Conservation (phyloP, 2,797 vertebrate genomes). For the Hyperoplus lanceolatus region DNA sequence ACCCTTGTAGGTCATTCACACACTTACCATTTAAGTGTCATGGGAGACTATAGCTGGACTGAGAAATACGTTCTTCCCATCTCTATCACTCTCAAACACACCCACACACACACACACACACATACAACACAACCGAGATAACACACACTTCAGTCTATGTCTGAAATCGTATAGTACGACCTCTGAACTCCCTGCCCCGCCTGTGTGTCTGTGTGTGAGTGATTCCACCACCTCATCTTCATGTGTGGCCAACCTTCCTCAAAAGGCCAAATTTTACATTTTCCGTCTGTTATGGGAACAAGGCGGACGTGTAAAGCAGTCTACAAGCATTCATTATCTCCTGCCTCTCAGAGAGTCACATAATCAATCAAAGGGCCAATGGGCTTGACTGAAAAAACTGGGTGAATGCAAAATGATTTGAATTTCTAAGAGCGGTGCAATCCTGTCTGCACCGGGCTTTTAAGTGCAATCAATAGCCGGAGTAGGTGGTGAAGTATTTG, state of each 20-base stretch:
- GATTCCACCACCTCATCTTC: slow-evolving; percentile 19
- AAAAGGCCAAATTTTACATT: slow-evolving; percentile 58
- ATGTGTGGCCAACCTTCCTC: slow-evolving; percentile 40
- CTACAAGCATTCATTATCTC: slow-evolving; percentile 30
- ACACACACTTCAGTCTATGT: slow-evolving; percentile 3
- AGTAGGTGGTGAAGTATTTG: neutral
- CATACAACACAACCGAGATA: neutral
- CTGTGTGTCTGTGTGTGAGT: slow-evolving; percentile 13
- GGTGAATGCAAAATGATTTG: slow-evolving; percentile 26
- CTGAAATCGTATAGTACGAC: slow-evolving; percentile 24
- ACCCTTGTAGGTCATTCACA: slow-evolving; percentile 49
- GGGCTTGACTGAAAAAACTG: slow-evolving; percentile 13
- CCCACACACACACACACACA: neutral
- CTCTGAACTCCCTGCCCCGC: slow-evolving; percentile 26
- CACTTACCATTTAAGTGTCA: slow-evolving; percentile 31
- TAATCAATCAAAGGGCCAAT: slow-evolving; percentile 57
- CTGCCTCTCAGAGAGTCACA: slow-evolving; percentile 35
- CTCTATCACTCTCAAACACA: neutral
- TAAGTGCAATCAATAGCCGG: slow-evolving; percentile 37
- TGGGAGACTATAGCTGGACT: slow-evolving; percentile 2
- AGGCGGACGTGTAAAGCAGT: slow-evolving; percentile 34
- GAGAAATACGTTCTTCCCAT: slow-evolving; percentile 6
- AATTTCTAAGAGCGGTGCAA: slow-evolving; percentile 17
- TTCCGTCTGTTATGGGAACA: slow-evolving; percentile 21
- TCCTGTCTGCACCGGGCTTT: slow-evolving; percentile 8